Conservation (phyloP, 2,888 invertebrate species). For the Byasa hedistus region DNA sequence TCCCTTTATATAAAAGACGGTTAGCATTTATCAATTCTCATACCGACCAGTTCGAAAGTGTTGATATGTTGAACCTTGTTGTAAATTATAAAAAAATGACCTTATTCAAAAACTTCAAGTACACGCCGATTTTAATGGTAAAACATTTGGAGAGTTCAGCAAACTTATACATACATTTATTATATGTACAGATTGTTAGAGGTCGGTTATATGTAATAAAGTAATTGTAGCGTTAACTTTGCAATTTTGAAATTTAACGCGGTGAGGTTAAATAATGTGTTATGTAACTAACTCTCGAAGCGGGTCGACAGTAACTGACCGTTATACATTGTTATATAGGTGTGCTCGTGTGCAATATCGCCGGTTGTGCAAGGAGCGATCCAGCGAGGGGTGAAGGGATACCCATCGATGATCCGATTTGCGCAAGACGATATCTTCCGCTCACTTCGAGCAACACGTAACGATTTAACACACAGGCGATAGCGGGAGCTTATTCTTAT, state of each 20-base stretch:
- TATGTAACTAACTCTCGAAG: not conserved
- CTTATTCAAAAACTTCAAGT: no score
- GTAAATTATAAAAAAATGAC: no score
- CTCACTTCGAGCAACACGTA: slow-evolving; percentile 51
- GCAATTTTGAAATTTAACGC: not conserved
- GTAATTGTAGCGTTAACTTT: no score
- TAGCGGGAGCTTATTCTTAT: not conserved
- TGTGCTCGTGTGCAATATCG: slow-evolving; percentile 11
- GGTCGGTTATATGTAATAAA: no score
- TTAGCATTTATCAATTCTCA: no score
- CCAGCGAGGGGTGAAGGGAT: slow-evolving; percentile 17
- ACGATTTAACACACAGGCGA: slow-evolving; percentile 32
- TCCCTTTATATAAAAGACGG: no score
- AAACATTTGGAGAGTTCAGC: no score
- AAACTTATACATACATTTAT: no score
- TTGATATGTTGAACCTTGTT: no score
- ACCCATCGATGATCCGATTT: slow-evolving; percentile 43
- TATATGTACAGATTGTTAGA: no score
- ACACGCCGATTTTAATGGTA: no score
- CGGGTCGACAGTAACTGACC: slow-evolving; percentile 4
- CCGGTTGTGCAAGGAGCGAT: slow-evolving; percentile 22
- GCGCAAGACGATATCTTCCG: slow-evolving; percentile 59
- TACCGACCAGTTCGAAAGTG: no score
- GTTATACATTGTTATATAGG: slow-evolving; percentile 19
- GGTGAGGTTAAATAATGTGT: not conserved